A percentile compares a stretch with the other conserved stretches of the same genome.
phyloP scores from a whole-genome alignment of 2,113 vertebrate species.

The Microtus montanus region DNA sequence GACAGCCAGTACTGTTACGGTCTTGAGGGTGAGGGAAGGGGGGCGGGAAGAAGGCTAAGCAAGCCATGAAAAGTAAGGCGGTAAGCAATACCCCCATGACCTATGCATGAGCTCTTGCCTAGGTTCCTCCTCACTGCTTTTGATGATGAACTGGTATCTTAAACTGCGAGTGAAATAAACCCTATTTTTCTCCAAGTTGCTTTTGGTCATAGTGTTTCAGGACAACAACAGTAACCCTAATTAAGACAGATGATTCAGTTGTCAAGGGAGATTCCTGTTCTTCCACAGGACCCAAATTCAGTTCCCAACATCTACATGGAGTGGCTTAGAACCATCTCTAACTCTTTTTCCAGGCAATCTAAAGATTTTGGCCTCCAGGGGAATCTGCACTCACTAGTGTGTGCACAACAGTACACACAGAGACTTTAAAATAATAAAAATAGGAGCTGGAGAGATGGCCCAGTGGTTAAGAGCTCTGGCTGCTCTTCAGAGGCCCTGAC shows the following conservation, averaged over 20 bases:
- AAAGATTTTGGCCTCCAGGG: background rate
- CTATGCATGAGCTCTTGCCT: background rate
- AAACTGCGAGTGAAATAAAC: background rate
- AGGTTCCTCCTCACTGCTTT: background rate
- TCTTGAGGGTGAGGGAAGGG: background rate
- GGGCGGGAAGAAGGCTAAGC: background rate
- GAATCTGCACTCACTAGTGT: background rate
- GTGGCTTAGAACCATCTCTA: background rate
- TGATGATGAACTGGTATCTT: background rate
- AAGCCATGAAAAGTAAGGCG: background rate
- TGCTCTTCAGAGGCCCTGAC: background rate
- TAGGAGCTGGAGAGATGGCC: background rate
- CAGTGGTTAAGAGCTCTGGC: background rate
- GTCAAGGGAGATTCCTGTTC: background rate
- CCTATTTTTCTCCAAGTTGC: background rate
- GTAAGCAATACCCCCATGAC: background rate
- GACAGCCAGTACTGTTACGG: background rate
- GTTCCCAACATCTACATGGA: background rate
- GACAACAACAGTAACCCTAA: background rate
- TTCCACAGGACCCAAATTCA: background rate
- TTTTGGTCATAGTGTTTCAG: background rate
- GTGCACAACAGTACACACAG: background rate
- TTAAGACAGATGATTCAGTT: background rate
- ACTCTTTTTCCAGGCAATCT: background rate
- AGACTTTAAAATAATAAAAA: background rate